Evolutionary conservation across 2,797 vertebrate genomes (phyloP), one percentile per base, ranked within the genome.

Genomic region (Peromyscus nudipes): DNA sequence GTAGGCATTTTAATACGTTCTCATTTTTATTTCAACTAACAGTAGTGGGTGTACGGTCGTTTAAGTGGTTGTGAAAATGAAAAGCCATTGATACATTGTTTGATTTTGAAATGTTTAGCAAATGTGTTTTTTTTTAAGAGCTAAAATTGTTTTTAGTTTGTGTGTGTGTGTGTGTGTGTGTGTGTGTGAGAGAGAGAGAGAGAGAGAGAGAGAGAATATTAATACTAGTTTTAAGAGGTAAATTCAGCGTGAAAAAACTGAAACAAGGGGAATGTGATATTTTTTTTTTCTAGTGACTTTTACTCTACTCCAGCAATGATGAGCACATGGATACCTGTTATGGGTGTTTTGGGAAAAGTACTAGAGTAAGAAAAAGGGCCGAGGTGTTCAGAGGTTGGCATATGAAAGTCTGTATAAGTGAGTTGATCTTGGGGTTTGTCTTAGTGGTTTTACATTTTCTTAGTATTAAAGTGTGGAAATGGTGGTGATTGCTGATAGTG

Each of bases 21-120:
- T 97, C 25, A 94, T 88, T 97, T 96, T 91, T 34, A 97, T 55
- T 97, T 71, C 81, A 49, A 65, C 13, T 80, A 55, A 27, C 89
- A 67, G n/a, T 95, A 29, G 71, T 89, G 94, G 29, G 29, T 67
- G 81, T 92, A 89, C 92, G 25, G 14, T 77, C 49, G 94, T 73
- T 89, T 77, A 92, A 96, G 97, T 92, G 16, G 21, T 13, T 65
- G 27, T 92, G 90, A 94, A 96, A 95, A 34, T 93, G 93, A 90
- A 1, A 82, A 73, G 29, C 71, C 29, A 94, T 0, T 84, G 49
- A 76, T 93, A 37, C 1, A n/a, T 21, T 96, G 9, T 94, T 94
- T 29, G 84, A 12, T 67, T 83, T 94, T 95, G 40, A 76, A 49
- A 0, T 96, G 52, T 95, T 82, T 97, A 92, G 69, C 52, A 75